Evolutionary conservation across 2,888 invertebrate species (phyloP), one percentile per base, ranked within the genome.

Genomic region (Habrosyne pyritoides): DNA sequence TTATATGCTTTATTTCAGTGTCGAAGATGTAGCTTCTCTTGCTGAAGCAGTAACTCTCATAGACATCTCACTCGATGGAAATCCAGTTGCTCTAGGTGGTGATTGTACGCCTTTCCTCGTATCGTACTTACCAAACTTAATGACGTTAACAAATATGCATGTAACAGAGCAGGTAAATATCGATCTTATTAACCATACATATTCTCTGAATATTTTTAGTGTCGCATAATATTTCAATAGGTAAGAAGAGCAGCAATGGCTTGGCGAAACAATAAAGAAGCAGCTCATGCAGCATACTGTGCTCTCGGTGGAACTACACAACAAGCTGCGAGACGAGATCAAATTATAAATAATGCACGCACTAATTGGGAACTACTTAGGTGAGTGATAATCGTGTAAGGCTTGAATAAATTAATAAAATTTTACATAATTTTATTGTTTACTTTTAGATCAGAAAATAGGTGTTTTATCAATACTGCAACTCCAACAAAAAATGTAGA

Each of bases 21-120:
- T 98, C 65, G 98, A 98, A 79, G 98, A 98, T 77, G 96, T 98
- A 86, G 95, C 95, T 52, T 96, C 96, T 60, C 89, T 98, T 57
- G 96, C 96, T 24, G 96, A 97, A 84, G 96, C 97, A 0, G 89
- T 93, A 8, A 95, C 95, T 58, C 93, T 98, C 49, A 93, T 95
- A 56, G 98, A 98, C 88, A 94, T 98, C 51, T 96, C 97, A 21
- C 94, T 98, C 57, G 98, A 97, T 81, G 96, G 96, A 60, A 97
- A 97, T 87, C 97, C 97, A 0, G 95, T 97, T 10, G 95, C 96
- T 21, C 83, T 96, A 61, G 95, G 95, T n/a, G 95, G 96, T 0
- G 97, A 97, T 71, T 97, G 96, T 75, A 94, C 96, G 2, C 96
- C 97, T 0, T 97, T 97, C 79, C 85, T 97, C 48, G 96, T 97